A percentile compares a stretch with the other conserved stretches of the same genome.
These are phyloP conservation scores for Marcusenius ussheri DNA, from an alignment of 2,113 vertebrate genomes.

Conservation along the genomic window DNA sequence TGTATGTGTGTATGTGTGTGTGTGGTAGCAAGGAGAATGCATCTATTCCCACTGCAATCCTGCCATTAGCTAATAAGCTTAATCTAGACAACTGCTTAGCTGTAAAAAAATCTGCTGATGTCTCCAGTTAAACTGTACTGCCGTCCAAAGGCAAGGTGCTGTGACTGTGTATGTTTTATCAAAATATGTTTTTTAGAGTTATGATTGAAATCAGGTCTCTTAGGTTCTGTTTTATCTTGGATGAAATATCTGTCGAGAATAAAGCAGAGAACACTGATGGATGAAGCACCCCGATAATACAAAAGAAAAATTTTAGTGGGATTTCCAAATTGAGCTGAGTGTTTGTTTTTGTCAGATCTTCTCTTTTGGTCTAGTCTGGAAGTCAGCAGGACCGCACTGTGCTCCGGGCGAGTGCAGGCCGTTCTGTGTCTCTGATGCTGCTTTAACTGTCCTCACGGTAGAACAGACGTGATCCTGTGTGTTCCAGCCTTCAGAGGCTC, in stretches of 20 bases:
- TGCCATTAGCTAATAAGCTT: slow-evolving; percentile 17
- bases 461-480: slow-evolving; percentile 3
- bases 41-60: neutral
- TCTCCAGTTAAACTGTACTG: slow-evolving; percentile 52
- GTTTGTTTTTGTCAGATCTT: neutral
- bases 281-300: neutral
- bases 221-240: neutral
- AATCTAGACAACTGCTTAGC: slow-evolving; percentile 42
- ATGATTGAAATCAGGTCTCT: neutral
- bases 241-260: neutral
- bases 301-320: neutral
- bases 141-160: slow-evolving; percentile 21
- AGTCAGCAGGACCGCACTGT: neutral
- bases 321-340: neutral
- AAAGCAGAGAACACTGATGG: neutral
- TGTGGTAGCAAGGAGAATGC: neutral
- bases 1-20: neutral
- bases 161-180: neutral
- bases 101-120: slow-evolving; percentile 37
- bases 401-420: too few species aligned
- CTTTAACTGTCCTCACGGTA: neutral
- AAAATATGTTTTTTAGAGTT: neutral
- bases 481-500: slow-evolving; percentile 12
- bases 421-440: neutral
- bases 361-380: neutral